phyloP scores from a whole-genome alignment of 2,113 vertebrate genomes.

The Pseudonaja textilis region DNA sequence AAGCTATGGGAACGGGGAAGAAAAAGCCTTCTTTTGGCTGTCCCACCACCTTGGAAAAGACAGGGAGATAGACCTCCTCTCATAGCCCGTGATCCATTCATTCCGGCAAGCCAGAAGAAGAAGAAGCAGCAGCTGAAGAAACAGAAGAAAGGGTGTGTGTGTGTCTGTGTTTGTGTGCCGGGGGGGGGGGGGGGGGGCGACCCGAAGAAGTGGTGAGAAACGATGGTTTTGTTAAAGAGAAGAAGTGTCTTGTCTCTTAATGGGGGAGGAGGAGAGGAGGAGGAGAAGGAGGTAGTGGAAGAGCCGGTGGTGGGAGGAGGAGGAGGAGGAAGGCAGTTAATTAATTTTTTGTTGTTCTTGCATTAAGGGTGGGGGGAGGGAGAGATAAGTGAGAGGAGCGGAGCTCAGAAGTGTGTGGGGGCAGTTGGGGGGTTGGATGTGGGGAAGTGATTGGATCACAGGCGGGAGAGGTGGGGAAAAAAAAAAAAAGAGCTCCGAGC shows the following conservation, averaged over 20 bases:
- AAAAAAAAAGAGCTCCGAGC: conserved; percentile 56
- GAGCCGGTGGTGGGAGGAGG: conserved; percentile 60
- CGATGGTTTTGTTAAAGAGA: conserved; percentile 64
- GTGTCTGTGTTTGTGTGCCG: too few species aligned
- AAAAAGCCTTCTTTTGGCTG: conserved; percentile 19
- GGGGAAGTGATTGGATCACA: conserved; percentile 70
- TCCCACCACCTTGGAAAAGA: conserved; percentile 15
- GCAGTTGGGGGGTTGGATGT: conserved; percentile 60
- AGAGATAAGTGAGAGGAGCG: conserved; percentile 78
- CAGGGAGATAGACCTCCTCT: conserved; percentile 22
- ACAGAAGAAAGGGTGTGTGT: not conserved
- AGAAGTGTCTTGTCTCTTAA: conserved; percentile 58
- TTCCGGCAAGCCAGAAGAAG: conserved; percentile 60
- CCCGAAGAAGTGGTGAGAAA: conserved; percentile 25
- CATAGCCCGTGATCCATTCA: conserved; percentile 66
- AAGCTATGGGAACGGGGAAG: conserved; percentile 1
- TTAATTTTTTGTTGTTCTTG: conserved; percentile 73
- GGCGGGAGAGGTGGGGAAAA: conserved; percentile 50
- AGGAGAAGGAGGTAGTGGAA: conserved; percentile 57
- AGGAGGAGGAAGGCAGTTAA: conserved; percentile 66
- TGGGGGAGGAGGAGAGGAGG: conserved; percentile 52
- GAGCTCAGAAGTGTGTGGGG: conserved; percentile 67
- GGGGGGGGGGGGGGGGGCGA: not conserved
- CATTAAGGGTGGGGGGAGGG: conserved; percentile 51
- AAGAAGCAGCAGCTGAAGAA: not conserved